Evolutionary conservation across 2,888 invertebrate species (phyloP).

Genomic region (Tenthredo mesomela): DNA sequence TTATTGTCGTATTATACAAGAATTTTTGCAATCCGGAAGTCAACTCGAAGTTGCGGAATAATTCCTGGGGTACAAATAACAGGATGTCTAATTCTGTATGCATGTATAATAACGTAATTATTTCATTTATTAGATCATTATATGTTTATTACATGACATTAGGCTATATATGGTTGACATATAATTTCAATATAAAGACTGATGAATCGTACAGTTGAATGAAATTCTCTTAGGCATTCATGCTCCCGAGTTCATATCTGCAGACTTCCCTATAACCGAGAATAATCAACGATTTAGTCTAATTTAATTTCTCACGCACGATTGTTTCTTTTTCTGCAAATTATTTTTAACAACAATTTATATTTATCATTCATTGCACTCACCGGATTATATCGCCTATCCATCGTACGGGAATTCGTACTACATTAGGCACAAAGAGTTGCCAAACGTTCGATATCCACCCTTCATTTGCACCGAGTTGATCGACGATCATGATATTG

Average conservation of each 20-base stretch:
- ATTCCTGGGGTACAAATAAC: no score
- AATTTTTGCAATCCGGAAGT: no score
- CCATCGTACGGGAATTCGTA: neutral
- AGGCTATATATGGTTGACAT: no score
- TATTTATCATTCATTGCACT: neutral
- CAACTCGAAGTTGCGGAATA: no score
- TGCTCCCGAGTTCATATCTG: neutral
- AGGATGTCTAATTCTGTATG: no score
- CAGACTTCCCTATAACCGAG: neutral
- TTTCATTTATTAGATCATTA: neutral
- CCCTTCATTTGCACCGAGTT: neutral
- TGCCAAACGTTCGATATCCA: neutral
- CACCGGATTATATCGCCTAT: neutral
- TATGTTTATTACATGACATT: neutral
- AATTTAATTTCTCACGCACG: neutral
- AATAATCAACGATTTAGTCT: neutral
- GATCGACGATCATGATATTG: neutral
- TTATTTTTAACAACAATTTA: no score
- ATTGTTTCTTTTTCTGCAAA: neutral
- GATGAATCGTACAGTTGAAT: neutral
- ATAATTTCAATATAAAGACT: neutral
- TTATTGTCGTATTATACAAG: no score
- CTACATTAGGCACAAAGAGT: neutral
- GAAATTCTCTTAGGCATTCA: neutral
- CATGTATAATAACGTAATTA: neutral